Base-by-base conservation (phyloP, 2,113 vertebrate genomes). In the Xiphophorus hellerii region DNA sequence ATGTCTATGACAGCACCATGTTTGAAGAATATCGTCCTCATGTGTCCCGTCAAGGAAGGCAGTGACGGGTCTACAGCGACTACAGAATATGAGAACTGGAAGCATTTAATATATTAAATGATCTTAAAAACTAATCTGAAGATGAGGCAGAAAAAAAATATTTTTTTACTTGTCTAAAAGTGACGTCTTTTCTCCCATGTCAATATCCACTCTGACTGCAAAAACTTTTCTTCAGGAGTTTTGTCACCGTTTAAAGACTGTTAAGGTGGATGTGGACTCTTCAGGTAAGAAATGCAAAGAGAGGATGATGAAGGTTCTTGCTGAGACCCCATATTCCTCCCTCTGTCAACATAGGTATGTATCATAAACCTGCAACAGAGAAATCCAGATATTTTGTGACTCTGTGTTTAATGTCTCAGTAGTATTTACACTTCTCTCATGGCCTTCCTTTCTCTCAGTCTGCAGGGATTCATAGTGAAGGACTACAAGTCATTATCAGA, bases 221-320 rank as follows among this genome's bases (percentile, higher is more conserved):
- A 15, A 28, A 0, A 7, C 64, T 10, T 77, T 15, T 72, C 20
- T 51, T 20, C 70, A 90, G 90, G 90, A 91, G 82, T 99, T 97
- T 82, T 87, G 96, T 81, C 82, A 94, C 84, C 95, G 96, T 72
- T 95, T 96, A 88, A 98, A 95, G 95, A 96, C 95, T 7, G 94
- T 93, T 70, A 98, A 96, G 88, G 95, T 99, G 22, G 97, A 99
- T 74, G 95, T 98, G 75, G 96, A 99, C 90, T 96, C 96, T 62
- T 95, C 95, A 31, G 96, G 97, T 90, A 98, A 94, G 92, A 97
- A 95, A 82, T 99, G 97, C 92, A 98, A 94, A 91, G 97, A 99
- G 93, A 98, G 94, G 93, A 98, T 97, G 97, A 96, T 97, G 87
- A 96, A 94, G 76, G 93, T 98, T 68, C 95, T 98, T 7, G 95